Conservation (phyloP, 2,797 vertebrate genomes). For the Trachops cirrhosus region DNA sequence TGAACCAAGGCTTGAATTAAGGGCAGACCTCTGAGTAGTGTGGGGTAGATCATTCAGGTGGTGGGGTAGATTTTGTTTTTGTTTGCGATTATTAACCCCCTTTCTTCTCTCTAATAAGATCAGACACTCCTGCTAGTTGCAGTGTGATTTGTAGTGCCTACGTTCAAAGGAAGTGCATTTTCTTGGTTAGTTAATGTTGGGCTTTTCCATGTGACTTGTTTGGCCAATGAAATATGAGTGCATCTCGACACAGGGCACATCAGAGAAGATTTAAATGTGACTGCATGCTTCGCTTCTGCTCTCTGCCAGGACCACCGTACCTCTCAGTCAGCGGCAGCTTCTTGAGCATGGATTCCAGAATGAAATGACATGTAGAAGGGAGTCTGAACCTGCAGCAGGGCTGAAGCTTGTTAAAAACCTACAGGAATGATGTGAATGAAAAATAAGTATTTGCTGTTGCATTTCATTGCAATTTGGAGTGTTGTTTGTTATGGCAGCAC, state of each 20-base stretch:
- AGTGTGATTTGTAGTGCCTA: background rate
- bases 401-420: background rate
- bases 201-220: background rate
- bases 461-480: background rate
- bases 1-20: background rate
- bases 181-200: background rate
- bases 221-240: background rate
- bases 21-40: background rate
- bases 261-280: background rate
- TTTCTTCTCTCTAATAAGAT: background rate
- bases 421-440: background rate
- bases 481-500: background rate
- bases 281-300: background rate
- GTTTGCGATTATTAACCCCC: background rate
- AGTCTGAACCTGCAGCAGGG: no score
- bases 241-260: background rate
- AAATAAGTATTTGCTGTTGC: background rate
- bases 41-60: background rate
- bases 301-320: accelerated
- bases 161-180: background rate
- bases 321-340: background rate
- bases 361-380: background rate
- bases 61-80: background rate
- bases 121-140: no score
- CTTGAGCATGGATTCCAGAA: background rate